These are phyloP conservation scores for Chalcosyrphus nemorum DNA, from an alignment of 2,888 invertebrate genomes.

Conservation along the genomic window DNA sequence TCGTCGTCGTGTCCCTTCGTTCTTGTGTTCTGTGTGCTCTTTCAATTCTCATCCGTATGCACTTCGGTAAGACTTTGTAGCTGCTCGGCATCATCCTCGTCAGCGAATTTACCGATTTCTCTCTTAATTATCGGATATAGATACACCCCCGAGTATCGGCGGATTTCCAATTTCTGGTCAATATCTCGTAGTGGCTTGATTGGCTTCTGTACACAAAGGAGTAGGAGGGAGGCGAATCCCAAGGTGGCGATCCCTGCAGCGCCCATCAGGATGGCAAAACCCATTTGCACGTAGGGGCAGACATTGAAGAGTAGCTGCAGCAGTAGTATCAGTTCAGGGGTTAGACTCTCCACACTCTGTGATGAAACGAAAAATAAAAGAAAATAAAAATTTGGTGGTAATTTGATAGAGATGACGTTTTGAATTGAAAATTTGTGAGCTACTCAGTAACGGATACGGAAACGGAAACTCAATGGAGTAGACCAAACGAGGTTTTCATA, in stretches of 20 bases:
- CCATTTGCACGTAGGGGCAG: slow-evolving; percentile 83
- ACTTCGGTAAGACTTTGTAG: slow-evolving; percentile 64
- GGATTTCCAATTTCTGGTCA: slow-evolving; percentile 71
- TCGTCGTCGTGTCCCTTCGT: no score
- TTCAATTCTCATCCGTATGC: slow-evolving; percentile 49
- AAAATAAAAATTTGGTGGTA: slow-evolving; percentile 37
- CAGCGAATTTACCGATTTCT: slow-evolving; percentile 69
- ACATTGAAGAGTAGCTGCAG: slow-evolving; percentile 83
- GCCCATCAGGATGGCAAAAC: slow-evolving; percentile 82
- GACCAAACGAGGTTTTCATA: slow-evolving; percentile 27
- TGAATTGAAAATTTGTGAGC: slow-evolving; percentile 38
- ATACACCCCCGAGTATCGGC: slow-evolving; percentile 74
- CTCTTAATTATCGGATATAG: slow-evolving; percentile 74
- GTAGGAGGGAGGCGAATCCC: slow-evolving; percentile 77
- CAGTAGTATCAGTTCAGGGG: slow-evolving; percentile 81
- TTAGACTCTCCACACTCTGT: slow-evolving; percentile 81
- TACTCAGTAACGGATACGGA: background rate
- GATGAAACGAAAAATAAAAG: slow-evolving; percentile 28
- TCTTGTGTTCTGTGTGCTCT: no score
- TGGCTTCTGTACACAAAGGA: slow-evolving; percentile 76
- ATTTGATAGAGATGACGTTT: slow-evolving; percentile 36
- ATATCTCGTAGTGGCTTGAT: slow-evolving; percentile 66
- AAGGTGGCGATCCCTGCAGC: slow-evolving; percentile 82
- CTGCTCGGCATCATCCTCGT: slow-evolving; percentile 67
- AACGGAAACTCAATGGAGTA: background rate